A percentile compares a stretch with the other conserved stretches of the same genome.
Conservation (phyloP, 2,888 invertebrate species). For the Conus canariensis region DNA sequence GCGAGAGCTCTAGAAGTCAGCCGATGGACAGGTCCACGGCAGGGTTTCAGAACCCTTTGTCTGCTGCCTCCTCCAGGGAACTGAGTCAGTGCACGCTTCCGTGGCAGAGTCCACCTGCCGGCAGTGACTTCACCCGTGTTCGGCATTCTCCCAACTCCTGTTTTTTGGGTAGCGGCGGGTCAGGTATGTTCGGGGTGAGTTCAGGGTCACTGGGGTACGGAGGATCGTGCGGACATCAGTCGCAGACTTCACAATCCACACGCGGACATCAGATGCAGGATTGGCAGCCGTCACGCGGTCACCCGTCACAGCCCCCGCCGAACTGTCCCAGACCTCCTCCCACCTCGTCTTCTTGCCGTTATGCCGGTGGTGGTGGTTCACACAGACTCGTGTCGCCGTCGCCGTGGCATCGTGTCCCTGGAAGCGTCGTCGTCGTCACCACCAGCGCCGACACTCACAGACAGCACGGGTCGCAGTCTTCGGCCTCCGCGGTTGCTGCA, state of each 20-base stretch:
- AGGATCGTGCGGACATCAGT: no score
- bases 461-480: neutral
- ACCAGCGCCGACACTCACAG: neutral
- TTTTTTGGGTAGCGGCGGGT: neutral
- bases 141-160: neutral
- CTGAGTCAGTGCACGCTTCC: neutral
- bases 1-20: neutral
- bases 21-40: neutral
- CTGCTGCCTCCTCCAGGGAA: neutral
- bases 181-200: neutral
- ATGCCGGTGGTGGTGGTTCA: neutral
- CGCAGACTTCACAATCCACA: no score
- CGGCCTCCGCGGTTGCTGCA: neutral
- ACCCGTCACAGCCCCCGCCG: neutral
- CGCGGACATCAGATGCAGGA: no score
- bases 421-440: neutral
- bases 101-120: neutral
- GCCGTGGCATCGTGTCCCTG: neutral
- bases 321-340: neutral
- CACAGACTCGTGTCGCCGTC: neutral
- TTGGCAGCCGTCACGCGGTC: neutral
- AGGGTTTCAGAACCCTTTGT: neutral
- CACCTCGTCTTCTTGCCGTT: neutral
- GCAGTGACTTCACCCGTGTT: neutral
- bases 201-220: neutral